These are phyloP conservation scores for Brachionus paranguensis DNA, from an alignment of 1,140 invertebrate genomes.

Conservation along the genomic window DNA sequence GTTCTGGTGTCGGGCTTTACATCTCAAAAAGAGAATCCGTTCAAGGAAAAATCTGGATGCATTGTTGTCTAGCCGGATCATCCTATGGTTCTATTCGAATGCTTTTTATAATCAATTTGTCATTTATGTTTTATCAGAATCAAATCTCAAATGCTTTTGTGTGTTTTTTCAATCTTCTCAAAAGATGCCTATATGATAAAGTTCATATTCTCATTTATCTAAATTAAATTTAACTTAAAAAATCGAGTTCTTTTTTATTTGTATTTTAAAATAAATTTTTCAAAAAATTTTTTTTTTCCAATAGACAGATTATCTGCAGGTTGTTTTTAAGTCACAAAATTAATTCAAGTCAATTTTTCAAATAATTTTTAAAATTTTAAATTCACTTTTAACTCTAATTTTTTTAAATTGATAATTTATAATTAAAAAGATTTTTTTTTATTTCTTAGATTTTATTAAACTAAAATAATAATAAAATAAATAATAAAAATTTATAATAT, in stretches of 20 bases:
- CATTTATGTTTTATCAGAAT: not conserved
- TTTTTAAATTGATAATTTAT: no score
- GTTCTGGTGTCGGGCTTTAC: constrained; percentile 34
- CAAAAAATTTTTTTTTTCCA: not conserved
- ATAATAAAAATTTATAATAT: no score
- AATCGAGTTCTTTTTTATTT: constrained; percentile 20
- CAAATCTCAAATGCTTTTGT: not conserved
- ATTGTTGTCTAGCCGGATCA: not conserved
- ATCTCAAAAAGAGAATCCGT: constrained; percentile 39
- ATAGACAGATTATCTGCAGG: no score
- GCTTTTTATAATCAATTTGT: not conserved
- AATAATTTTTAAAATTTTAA: no score
- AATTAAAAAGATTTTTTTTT: no score
- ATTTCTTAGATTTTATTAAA: no score
- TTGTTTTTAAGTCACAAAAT: not conserved
- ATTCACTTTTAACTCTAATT: no score
- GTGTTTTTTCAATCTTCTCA: not conserved
- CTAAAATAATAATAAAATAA: no score
- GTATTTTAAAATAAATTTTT: constrained; percentile 5
- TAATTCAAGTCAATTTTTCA: no score
- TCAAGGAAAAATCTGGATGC: constrained; percentile 39
- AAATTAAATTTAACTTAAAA: not conserved
- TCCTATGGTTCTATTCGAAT: not conserved
- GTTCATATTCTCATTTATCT: not conserved
- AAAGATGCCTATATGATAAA: constrained; percentile 1